phyloP scores from a whole-genome alignment of 2,797 vertebrate genomes.

The Aplochiton taeniatus region DNA sequence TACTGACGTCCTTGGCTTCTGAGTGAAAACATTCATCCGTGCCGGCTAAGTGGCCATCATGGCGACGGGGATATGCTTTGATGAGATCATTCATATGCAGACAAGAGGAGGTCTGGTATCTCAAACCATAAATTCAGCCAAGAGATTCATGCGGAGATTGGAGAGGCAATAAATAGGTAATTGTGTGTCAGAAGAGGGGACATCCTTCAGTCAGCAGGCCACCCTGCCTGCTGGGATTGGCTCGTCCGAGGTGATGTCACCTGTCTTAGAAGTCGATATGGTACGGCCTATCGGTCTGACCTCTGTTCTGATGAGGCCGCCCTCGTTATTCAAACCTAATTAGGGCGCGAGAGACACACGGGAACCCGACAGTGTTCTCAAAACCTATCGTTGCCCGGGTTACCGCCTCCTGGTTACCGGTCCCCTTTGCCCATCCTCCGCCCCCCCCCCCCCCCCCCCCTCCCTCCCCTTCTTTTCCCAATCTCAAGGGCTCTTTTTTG shows the following conservation, averaged over 20 bases:
- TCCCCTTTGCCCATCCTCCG: constrained; percentile 1
- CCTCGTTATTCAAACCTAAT: no score
- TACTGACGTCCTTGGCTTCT: neutral
- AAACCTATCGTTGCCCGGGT: constrained; percentile 33
- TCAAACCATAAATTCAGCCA: neutral
- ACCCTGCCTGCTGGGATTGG: no score
- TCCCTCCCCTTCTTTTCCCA: constrained; percentile 3
- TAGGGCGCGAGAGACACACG: neutral
- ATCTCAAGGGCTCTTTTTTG: constrained; percentile 42
- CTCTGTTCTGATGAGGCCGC: neutral
- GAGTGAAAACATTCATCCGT: neutral
- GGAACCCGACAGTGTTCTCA: constrained; percentile 19
- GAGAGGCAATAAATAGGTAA: no score
- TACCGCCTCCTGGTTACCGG: constrained; percentile 33
- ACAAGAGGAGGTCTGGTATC: neutral
- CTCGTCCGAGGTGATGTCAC: no score
- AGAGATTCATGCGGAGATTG: neutral
- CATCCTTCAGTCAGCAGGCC: neutral
- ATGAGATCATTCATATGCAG: neutral
- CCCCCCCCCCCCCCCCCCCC: neutral
- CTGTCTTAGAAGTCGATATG: no score
- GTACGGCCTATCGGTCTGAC: neutral
- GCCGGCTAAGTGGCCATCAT: neutral
- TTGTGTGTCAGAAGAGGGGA: neutral
- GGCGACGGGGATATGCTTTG: neutral